phyloP scores from a whole-genome alignment of 2,113 vertebrate species.

The Oryzias woworae region DNA sequence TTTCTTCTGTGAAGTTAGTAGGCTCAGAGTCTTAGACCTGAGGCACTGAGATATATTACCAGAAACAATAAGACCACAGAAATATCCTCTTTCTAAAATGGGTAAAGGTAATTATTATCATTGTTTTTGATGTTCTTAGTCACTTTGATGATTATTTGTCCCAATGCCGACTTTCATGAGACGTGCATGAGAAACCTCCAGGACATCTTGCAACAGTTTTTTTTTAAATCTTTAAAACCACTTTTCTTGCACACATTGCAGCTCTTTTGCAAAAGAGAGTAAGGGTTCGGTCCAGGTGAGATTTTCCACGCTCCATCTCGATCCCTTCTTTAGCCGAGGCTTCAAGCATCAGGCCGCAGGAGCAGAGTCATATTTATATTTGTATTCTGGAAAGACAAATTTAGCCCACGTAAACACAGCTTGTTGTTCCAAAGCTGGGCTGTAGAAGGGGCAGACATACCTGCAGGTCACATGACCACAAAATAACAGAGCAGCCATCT shows the following conservation, averaged over 20 bases:
- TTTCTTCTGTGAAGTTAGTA: slow-evolving; percentile 23
- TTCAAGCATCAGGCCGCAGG: slow-evolving; percentile 22
- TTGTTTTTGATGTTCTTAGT: slow-evolving; percentile 26
- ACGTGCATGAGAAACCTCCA: slow-evolving; percentile 16
- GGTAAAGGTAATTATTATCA: slow-evolving; percentile 18
- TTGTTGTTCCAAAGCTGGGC: slow-evolving; percentile 45
- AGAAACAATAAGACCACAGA: slow-evolving; percentile 33
- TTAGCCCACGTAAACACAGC: slow-evolving; percentile 58
- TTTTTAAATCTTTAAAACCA: neutral
- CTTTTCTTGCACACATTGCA: neutral
- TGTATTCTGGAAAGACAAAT: slow-evolving; percentile 49
- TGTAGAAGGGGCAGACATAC: slow-evolving; percentile 24
- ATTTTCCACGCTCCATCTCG: slow-evolving; percentile 9
- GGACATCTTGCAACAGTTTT: neutral
- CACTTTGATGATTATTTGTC: slow-evolving; percentile 14
- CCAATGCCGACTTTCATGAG: slow-evolving; percentile 5
- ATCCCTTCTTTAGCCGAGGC: slow-evolving; percentile 35
- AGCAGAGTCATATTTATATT: slow-evolving; percentile 52
- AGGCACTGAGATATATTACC: slow-evolving; percentile 3
- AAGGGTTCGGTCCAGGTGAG: slow-evolving; percentile 10
- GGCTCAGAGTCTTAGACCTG: slow-evolving; percentile 22
- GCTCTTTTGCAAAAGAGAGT: slow-evolving; percentile 8
- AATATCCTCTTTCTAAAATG: slow-evolving; percentile 38
- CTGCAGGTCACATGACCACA: slow-evolving; percentile 45
- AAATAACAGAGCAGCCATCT: slow-evolving; percentile 53